These are phyloP conservation scores for Cairina moschata DNA, from an alignment of 2,113 vertebrate species.

Conservation along the genomic window DNA sequence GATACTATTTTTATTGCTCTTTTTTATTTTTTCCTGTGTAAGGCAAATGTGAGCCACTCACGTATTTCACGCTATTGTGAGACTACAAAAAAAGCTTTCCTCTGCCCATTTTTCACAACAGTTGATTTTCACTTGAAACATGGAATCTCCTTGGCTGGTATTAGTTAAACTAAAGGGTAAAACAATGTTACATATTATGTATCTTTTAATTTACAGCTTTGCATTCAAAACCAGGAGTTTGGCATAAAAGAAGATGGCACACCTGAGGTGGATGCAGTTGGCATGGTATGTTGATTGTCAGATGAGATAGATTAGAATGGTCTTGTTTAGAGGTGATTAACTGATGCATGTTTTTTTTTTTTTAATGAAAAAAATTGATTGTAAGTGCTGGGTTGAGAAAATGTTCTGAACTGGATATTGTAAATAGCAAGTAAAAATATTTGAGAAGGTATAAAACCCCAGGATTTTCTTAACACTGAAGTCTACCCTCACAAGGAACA, in stretches of 20 bases:
- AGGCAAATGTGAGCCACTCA: neutral
- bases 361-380: neutral
- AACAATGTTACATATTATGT: neutral
- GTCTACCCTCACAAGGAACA: neutral
- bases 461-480: neutral
- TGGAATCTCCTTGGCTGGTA: neutral
- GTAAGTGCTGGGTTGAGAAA: neutral
- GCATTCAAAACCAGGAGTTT: constrained; percentile 68
- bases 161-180: neutral
- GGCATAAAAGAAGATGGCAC: constrained; percentile 68
- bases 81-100: neutral
- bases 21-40: neutral
- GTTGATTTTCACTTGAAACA: neutral
- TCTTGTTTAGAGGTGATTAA: neutral
- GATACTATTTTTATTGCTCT: neutral
- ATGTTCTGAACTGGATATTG: neutral
- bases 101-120: neutral
- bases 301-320: neutral
- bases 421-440: neutral
- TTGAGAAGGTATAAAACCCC: neutral
- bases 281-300: constrained; percentile 66
- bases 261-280: constrained; percentile 62
- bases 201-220: constrained; percentile 70
- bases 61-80: neutral
- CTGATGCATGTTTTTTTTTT: neutral